phyloP scores from a whole-genome alignment of 2,888 invertebrate species.

The Tipula confusa region DNA sequence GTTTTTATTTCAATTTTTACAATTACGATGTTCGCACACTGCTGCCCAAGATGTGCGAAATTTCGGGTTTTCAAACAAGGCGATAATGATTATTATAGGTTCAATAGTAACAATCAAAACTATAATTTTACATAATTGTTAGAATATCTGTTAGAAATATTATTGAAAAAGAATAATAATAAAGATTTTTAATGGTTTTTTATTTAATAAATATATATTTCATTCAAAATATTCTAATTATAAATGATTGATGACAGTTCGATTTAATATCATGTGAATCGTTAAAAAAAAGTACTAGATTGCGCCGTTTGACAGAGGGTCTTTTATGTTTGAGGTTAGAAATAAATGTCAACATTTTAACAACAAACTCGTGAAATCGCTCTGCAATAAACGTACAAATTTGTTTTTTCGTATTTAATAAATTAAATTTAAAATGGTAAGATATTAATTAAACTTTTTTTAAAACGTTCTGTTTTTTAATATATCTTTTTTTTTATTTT shows the following conservation, averaged over 20 bases:
- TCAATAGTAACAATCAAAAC: background rate
- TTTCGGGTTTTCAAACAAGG: background rate
- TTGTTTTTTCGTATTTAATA: background rate
- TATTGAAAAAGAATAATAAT: background rate
- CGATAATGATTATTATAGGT: background rate
- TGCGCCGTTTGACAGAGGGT: background rate
- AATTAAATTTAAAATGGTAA: background rate
- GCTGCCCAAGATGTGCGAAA: background rate
- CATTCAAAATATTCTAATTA: background rate
- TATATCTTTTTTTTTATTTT: constrained; percentile 43
- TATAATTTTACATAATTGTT: background rate
- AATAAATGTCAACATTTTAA: background rate
- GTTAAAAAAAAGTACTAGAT: background rate
- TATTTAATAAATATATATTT: background rate
- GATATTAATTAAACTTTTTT: background rate
- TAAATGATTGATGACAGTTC: background rate
- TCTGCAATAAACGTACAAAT: background rate
- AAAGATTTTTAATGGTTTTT: background rate
- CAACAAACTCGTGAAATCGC: background rate
- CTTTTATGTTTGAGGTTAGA: background rate
- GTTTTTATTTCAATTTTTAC: background rate
- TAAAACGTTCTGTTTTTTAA: too few species aligned
- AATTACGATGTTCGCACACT: background rate
- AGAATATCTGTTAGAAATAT: too few species aligned
- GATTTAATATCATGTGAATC: background rate